Percentiles rank a stretch among this genome's conserved stretches.
Evolutionary conservation across 1,140 invertebrate genomes (phyloP).

Genomic region (Periplaneta americana): DNA sequence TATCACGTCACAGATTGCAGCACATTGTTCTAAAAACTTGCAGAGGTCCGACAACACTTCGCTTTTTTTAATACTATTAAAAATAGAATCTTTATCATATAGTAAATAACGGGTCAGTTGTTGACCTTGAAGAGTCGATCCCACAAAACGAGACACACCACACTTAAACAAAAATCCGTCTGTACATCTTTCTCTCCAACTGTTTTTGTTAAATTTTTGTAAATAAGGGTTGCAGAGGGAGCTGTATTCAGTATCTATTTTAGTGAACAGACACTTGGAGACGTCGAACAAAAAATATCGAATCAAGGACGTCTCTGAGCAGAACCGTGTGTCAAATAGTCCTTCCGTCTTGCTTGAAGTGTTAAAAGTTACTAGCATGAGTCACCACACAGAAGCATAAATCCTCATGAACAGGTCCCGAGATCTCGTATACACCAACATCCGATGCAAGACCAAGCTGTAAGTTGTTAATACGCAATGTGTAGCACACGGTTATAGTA

Average conservation of each 20-base stretch:
- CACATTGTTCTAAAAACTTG: background rate
- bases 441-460: too few relatives aligned
- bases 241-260: background rate
- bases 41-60: background rate
- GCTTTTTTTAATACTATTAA: background rate
- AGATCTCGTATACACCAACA: background rate
- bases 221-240: too few relatives aligned
- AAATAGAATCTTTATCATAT: background rate
- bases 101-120: background rate
- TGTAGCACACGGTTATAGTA: too few relatives aligned
- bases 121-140: background rate
- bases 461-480: too few relatives aligned
- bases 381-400: background rate
- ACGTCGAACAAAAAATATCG: background rate
- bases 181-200: background rate
- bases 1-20: background rate
- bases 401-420: background rate
- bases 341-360: background rate
- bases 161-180: background rate
- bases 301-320: background rate
- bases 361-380: background rate
- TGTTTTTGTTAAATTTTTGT: background rate
- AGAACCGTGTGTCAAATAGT: background rate
- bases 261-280: background rate
- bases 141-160: background rate